These are phyloP conservation scores for Sebastes nivosus DNA, from an alignment of 2,797 vertebrate species.

Conservation along the genomic window DNA sequence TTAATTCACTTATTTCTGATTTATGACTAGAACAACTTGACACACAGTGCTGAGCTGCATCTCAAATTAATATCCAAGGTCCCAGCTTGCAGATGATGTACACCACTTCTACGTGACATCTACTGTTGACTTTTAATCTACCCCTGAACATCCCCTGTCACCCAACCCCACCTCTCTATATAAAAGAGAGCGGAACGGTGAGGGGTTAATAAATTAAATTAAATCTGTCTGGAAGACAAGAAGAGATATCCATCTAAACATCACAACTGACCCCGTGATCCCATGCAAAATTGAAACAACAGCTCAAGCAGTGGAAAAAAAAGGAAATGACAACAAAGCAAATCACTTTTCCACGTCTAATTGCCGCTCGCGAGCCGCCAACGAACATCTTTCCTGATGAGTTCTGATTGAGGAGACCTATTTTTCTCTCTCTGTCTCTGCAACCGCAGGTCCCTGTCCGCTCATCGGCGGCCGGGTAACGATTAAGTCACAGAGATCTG, in stretches of 20 bases:
- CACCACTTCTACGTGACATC: no score
- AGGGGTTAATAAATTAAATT: neutral
- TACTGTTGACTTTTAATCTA: no score
- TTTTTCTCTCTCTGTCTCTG: conserved; percentile 22
- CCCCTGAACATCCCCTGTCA: neutral
- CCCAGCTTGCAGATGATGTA: no score
- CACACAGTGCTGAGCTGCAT: no score
- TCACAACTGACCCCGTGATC: conserved; percentile 21
- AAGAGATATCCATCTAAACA: conserved; percentile 19
- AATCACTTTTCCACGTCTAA: conserved; percentile 57
- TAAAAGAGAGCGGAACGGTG: neutral
- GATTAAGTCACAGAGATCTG: conserved; percentile 49
- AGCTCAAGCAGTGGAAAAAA: conserved; percentile 8
- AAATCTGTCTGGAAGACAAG: conserved; percentile 13
- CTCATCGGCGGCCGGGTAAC: conserved; percentile 50
- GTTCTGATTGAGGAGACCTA: conserved; percentile 35
- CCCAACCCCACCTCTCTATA: fast-evolving
- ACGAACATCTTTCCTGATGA: conserved; percentile 36
- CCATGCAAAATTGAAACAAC: conserved; percentile 8
- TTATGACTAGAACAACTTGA: no score
- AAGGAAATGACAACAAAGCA: conserved; percentile 30
- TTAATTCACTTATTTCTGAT: no score
- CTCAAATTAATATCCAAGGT: no score
- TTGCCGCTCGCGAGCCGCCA: neutral
- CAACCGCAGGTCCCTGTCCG: conserved; percentile 43